These are phyloP conservation scores for Lepidotrigona ventralis DNA, from an alignment of 1,140 invertebrate genomes.

Conservation along the genomic window DNA sequence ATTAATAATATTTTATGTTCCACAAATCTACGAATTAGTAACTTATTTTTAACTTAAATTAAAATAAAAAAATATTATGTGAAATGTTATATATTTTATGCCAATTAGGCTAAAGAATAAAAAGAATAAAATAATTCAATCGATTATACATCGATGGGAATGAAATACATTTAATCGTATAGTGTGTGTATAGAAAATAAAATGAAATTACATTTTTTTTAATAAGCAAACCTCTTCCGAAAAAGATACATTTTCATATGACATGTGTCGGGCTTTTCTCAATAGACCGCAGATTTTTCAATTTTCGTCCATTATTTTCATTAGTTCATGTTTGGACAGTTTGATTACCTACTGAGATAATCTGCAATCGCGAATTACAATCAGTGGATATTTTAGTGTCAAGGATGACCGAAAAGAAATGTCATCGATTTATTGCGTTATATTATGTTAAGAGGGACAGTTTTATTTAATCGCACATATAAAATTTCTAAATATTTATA, in stretches of 20 bases:
- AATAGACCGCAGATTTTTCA: background rate
- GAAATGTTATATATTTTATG: too few relatives aligned
- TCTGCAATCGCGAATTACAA: slow-evolving; percentile 26
- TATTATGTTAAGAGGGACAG: background rate
- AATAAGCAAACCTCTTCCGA: background rate
- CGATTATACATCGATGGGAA: background rate
- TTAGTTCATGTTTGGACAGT: slow-evolving; percentile 15
- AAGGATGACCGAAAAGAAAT: background rate
- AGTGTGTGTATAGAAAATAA: background rate
- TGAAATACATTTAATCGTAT: background rate
- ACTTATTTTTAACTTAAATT: background rate
- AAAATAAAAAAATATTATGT: background rate
- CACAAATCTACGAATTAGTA: background rate
- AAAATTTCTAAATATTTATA: background rate
- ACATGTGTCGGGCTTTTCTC: background rate
- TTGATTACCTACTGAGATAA: slow-evolving; percentile 42
- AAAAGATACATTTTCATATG: background rate
- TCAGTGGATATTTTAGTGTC: slow-evolving; percentile 23
- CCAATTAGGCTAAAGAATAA: background rate
- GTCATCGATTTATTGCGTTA: background rate
- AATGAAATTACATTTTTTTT: background rate
- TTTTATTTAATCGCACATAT: background rate
- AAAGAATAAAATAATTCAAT: background rate
- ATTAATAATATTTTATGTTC: background rate
- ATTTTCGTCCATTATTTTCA: slow-evolving; percentile 13